phyloP scores from a whole-genome alignment of 2,797 vertebrate species.

The Aphelocoma californica region DNA sequence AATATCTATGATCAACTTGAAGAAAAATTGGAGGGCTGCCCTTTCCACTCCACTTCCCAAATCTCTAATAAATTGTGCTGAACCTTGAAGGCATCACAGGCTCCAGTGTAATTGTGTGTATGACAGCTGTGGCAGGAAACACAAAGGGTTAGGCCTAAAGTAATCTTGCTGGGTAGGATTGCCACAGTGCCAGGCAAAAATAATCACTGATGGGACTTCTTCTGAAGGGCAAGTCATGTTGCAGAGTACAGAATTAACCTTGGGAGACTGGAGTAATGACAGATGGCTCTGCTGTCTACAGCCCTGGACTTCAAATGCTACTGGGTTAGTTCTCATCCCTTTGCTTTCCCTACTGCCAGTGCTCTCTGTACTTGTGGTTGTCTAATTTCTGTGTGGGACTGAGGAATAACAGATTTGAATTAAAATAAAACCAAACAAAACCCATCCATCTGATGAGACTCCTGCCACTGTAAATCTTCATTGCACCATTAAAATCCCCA shows the following conservation, averaged over 20 bases:
- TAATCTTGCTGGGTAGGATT: background rate
- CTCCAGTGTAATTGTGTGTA: background rate
- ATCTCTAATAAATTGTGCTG: slow-evolving; percentile 35
- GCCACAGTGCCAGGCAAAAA: background rate
- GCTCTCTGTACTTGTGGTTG: background rate
- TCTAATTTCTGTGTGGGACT: background rate
- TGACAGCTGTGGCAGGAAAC: background rate
- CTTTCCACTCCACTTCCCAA: slow-evolving; percentile 12
- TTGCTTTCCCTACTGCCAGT: background rate
- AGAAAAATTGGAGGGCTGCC: slow-evolving; percentile 20
- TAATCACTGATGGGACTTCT: background rate
- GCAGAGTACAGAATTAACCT: background rate
- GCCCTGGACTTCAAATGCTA: background rate
- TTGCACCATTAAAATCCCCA: background rate
- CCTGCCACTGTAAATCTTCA: background rate
- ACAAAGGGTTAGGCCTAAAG: background rate
- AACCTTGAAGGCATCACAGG: background rate
- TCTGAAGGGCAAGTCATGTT: background rate
- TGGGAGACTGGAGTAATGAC: background rate
- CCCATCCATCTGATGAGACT: background rate
- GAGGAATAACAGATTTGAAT: background rate
- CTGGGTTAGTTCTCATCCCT: background rate
- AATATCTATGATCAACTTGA: background rate
- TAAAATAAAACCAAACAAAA: background rate
- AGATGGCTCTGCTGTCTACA: background rate